Conservation (phyloP, 1,140 invertebrate species). For the Brachionus koreanus region DNA sequence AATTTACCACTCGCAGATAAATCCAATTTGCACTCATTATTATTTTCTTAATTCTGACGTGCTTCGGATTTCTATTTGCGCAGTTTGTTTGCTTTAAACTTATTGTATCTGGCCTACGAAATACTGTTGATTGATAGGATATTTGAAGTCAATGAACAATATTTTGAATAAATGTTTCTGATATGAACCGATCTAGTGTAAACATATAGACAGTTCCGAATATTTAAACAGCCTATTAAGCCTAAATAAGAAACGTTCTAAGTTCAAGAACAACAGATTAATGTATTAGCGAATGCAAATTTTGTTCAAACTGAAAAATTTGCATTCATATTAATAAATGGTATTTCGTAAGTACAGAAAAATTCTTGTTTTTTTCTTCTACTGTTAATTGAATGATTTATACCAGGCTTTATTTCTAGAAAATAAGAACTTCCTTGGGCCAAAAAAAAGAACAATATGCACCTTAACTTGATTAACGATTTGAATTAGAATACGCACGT, state of each 20-base stretch:
- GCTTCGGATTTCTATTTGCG: background rate
- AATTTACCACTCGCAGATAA: conserved; percentile 36
- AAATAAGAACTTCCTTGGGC: background rate
- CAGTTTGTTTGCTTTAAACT: background rate
- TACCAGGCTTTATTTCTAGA: conserved; percentile 1
- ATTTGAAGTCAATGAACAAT: background rate
- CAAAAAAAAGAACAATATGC: background rate
- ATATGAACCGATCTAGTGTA: background rate
- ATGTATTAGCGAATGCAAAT: background rate
- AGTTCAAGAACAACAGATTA: background rate
- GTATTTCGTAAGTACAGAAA: conserved; percentile 18
- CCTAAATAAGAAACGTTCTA: background rate
- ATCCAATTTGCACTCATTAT: background rate
- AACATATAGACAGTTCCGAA: background rate
- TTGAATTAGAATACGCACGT: background rate
- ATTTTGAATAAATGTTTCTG: background rate
- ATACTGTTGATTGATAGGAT: background rate
- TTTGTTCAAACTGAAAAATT: conserved; percentile 6
- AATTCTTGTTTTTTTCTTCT: background rate
- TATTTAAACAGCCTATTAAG: background rate
- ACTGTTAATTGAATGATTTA: conserved; percentile 27
- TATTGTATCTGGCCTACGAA: background rate
- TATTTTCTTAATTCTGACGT: background rate
- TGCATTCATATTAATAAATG: conserved; percentile 8
- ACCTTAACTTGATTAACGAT: background rate